phyloP scores from a whole-genome alignment of 2,888 invertebrate genomes.

The Allophyes oxyacanthae region DNA sequence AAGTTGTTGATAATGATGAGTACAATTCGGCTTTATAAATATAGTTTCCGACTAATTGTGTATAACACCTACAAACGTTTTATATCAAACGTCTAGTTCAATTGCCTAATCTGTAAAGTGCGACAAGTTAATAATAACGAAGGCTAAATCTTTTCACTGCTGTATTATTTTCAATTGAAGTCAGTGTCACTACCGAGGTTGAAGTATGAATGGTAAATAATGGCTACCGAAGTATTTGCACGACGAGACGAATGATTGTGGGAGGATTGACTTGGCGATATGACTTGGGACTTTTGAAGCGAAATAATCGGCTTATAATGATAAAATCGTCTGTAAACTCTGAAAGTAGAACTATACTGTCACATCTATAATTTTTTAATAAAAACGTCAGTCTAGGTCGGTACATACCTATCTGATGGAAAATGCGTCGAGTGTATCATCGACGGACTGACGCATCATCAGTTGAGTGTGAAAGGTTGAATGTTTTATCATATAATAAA shows the following conservation, averaged over 20 bases:
- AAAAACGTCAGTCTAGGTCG: too few species aligned
- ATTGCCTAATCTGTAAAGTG: constrained; percentile 63
- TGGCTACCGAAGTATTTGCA: constrained; percentile 27
- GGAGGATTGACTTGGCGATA: constrained; percentile 17
- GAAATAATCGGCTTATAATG: neutral
- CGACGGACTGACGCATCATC: too few species aligned
- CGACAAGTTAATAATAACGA: constrained; percentile 53
- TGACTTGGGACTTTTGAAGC: neutral
- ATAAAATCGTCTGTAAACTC: too few species aligned
- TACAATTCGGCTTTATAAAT: too few species aligned
- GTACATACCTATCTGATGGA: too few species aligned
- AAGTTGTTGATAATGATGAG: too few species aligned
- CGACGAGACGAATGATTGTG: constrained; percentile 13
- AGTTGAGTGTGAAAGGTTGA: too few species aligned
- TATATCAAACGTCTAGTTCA: constrained; percentile 40
- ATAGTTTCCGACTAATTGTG: neutral
- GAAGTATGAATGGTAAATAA: constrained; percentile 51
- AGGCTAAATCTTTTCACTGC: constrained; percentile 65
- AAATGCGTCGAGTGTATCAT: too few species aligned
- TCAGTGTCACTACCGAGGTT: constrained; percentile 70
- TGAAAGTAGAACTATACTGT: too few species aligned
- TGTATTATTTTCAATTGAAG: constrained; percentile 65
- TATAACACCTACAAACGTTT: constrained; percentile 21
- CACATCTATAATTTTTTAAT: too few species aligned
- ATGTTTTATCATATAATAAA: too few species aligned